A percentile compares a stretch with the other conserved stretches of the same genome.
These are phyloP conservation scores for Ceriagrion tenellum DNA, from an alignment of 2,888 invertebrate genomes.

Conservation along the genomic window DNA sequence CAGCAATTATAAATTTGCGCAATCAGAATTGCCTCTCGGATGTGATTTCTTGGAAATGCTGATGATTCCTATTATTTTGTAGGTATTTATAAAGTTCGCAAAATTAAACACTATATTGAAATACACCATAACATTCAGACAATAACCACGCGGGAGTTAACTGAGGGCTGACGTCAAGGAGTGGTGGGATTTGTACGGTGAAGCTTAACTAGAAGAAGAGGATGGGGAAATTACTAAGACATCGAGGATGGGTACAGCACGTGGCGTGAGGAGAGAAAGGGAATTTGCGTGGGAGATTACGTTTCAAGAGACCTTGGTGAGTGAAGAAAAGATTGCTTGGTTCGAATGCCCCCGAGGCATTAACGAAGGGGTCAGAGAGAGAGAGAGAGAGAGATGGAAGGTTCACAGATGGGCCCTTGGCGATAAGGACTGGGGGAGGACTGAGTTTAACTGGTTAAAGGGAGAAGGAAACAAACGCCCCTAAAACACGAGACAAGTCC, in stretches of 20 bases:
- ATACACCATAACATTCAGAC: too few species aligned
- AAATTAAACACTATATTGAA: too few species aligned
- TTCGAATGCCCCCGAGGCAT: constrained; percentile 16
- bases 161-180: not conserved
- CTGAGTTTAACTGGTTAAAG: not conserved
- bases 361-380: constrained; percentile 47
- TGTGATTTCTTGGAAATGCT: too few species aligned
- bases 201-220: not conserved
- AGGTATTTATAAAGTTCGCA: too few species aligned
- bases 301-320: constrained; percentile 30
- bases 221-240: not conserved
- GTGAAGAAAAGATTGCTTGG: constrained; percentile 44
- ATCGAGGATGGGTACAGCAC: not conserved
- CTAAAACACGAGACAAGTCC: not conserved
- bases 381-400: not conserved
- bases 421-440: constrained; percentile 21
- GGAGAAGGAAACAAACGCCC: constrained; percentile 28
- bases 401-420: not conserved
- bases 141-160: too few species aligned
- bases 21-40: too few species aligned
- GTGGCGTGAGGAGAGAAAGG: not conserved
- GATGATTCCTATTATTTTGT: too few species aligned
- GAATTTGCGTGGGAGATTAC: not conserved
- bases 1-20: too few species aligned
- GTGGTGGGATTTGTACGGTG: not conserved